Conservation (phyloP, 1,140 invertebrate genomes). For the Macrostomum lignano region DNA sequence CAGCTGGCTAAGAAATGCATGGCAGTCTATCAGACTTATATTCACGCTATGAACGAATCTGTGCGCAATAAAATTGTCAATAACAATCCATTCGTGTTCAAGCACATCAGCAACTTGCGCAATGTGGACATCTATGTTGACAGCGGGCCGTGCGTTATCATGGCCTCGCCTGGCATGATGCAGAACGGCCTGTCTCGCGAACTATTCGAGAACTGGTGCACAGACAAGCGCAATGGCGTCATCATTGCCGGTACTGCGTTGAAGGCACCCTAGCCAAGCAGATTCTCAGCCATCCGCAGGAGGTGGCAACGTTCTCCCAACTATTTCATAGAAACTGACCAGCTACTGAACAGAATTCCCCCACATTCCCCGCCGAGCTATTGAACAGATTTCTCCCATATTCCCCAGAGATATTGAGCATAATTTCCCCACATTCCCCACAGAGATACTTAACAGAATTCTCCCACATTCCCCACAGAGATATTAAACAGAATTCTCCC, state of each 20-base stretch:
- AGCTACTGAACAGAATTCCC: no score
- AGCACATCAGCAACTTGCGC: constrained; percentile 89
- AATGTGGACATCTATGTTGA: constrained; percentile 21
- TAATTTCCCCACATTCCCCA: no score
- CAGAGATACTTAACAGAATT: no score
- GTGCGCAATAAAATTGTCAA: constrained; percentile 80
- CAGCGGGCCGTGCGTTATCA: constrained; percentile 87
- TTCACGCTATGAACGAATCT: constrained; percentile 95
- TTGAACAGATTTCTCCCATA: no score
- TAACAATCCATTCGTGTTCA: constrained; percentile 95
- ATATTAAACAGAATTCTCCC: no score
- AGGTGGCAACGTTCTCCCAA: constrained; percentile 35
- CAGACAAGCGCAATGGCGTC: constrained; percentile 79
- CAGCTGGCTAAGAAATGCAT: constrained; percentile 97
- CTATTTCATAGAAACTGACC: no score
- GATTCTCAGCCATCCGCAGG: not conserved
- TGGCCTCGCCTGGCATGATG: constrained; percentile 99
- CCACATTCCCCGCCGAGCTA: no score
- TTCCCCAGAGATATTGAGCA: no score
- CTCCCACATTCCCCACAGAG: no score
- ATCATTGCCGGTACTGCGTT: constrained; percentile 97
- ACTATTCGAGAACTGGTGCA: constrained; percentile 93
- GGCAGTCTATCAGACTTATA: constrained; percentile 96
- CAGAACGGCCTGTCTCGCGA: constrained; percentile 85
- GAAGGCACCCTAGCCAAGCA: constrained; percentile 70